Conservation (phyloP, 2,888 invertebrate species). For the Actias luna region DNA sequence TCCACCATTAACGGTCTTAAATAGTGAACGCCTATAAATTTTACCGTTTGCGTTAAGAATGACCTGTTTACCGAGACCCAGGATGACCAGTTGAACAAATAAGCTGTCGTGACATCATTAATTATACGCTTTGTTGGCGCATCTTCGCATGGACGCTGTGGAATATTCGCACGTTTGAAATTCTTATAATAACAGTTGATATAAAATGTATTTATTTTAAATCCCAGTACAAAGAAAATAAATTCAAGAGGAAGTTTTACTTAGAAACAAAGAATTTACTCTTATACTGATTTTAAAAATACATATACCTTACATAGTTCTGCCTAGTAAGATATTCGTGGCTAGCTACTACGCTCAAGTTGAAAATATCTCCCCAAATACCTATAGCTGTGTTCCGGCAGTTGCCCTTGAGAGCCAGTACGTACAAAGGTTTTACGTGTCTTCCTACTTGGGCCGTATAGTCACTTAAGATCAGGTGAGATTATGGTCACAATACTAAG, state of each 20-base stretch:
- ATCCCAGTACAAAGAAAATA: neutral
- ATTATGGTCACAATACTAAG: too few relatives aligned
- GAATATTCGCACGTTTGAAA: conserved; percentile 2
- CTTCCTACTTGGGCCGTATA: too few relatives aligned
- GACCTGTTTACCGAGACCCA: conserved; percentile 65
- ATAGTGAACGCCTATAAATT: conserved; percentile 44
- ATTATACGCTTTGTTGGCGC: conserved; percentile 55
- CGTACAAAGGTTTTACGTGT: too few relatives aligned
- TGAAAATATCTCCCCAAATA: too few relatives aligned
- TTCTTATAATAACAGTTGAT: neutral
- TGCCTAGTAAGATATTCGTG: too few relatives aligned
- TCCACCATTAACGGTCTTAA: conserved; percentile 59
- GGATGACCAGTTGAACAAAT: conserved; percentile 68
- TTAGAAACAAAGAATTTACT: neutral
- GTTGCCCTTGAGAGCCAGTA: too few relatives aligned
- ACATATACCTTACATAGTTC: too few relatives aligned
- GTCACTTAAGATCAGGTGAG: too few relatives aligned
- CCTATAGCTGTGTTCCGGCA: too few relatives aligned
- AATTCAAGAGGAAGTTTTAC: neutral
- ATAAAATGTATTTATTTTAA: neutral
- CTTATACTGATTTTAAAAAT: neutral
- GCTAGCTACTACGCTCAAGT: too few relatives aligned
- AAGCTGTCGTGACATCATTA: conserved; percentile 68
- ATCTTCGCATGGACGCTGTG: conserved; percentile 41
- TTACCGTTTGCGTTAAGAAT: conserved; percentile 51